Base-by-base conservation (phyloP, 1,140 invertebrate species). In the Trissolcus basalis region DNA sequence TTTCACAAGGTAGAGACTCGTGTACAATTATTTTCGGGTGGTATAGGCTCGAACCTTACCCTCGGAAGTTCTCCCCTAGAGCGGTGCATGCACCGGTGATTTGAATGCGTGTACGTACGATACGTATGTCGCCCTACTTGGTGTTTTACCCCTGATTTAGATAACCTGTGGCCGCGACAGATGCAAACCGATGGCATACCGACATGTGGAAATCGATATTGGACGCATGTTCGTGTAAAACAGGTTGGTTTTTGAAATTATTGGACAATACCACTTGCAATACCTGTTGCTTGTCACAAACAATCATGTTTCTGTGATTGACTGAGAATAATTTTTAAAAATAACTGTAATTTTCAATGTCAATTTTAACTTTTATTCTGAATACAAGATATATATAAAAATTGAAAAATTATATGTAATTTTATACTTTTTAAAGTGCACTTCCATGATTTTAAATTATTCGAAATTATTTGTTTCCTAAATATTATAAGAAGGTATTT, bases 131-230 rank as follows among this genome's bases (percentile, higher is more conserved):
- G 54, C 55, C 60, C 65, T 65, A 60, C 41, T 55, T 50, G 51
- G 55, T 61, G 63, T 33, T 68, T 65, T 59, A 51, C 51, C 53
- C 56, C 35, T 70, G 70, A 74, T 78, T 74, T 70, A 63, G 55
- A 71, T 77, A 81, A 83, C 81, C 81, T 84, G 79, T 78, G 68
- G 54, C 33, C 64, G 61, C 59, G 67, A 70, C 80, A 80, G 68
- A 81, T 77, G 82, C 67, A 70, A 79, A 67, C 50, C 67, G 75
- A 78, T 77, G 68, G 49, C 53, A 61, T 82, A 75, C 77, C 69
- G 44, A 80, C 80, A 79, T 68, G 76, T 78, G 59, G 54, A 79
- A 81, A 81, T 79, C 77, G 64, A 77, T 78, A 82, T 78, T 77
- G 68, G 59, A 53, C 44, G 32, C 15, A 68, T 47, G 61, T 65